Evolutionary conservation across 2,113 vertebrate species (phyloP).

Genomic region (Helogale parvula): DNA sequence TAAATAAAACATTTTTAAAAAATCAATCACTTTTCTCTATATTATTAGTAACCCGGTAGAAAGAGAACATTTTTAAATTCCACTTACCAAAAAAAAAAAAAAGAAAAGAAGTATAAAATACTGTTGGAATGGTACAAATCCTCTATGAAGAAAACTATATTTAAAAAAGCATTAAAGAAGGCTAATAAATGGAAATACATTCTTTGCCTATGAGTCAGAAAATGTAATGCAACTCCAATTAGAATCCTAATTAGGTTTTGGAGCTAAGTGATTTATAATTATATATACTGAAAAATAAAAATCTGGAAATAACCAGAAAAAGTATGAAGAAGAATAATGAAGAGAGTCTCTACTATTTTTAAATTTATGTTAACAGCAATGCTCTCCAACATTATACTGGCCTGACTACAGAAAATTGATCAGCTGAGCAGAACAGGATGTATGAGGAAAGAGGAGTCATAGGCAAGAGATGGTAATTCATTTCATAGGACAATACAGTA

Average conservation of each 20-base stretch:
- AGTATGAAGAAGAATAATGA: neutral
- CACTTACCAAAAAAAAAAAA: neutral
- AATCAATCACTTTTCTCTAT: neutral
- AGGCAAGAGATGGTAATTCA: neutral
- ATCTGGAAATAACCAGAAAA: conserved; percentile 13
- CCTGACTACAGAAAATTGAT: neutral
- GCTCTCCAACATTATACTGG: neutral
- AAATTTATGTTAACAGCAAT: conserved; percentile 3
- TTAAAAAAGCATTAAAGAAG: neutral
- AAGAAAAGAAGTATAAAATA: neutral
- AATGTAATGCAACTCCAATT: neutral
- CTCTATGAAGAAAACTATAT: neutral
- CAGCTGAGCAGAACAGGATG: neutral
- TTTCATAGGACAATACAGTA: neutral
- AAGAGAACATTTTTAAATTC: neutral
- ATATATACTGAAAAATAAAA: conserved; percentile 20
- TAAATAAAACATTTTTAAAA: neutral
- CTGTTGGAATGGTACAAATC: neutral
- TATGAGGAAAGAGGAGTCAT: neutral
- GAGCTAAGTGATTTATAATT: neutral
- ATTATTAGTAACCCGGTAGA: neutral
- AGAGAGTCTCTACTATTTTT: neutral
- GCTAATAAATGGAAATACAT: neutral
- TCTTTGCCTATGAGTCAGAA: neutral
- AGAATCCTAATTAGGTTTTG: neutral